Evolutionary conservation across 2,113 vertebrate genomes (phyloP), one percentile per base, ranked within the genome.

Genomic region (Colistium nudipinnis): DNA sequence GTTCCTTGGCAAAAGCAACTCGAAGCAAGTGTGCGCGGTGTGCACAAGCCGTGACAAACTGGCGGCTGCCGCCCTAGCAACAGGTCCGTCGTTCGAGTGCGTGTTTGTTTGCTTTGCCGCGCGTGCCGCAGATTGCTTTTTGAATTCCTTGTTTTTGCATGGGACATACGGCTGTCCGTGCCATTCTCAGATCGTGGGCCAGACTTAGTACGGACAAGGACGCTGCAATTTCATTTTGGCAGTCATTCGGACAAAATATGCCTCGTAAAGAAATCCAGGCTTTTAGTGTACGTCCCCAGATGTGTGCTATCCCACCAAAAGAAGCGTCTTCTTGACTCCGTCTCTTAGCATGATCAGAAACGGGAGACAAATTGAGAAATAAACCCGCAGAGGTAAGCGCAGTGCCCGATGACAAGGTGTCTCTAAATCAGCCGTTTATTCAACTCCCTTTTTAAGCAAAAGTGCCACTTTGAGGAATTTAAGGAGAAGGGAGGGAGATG

Each of bases 401-500:
- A 91, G 91, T 92, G 91, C 91, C 92, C 94, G 94, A 91, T 87
- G 92, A 62, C 14, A 13, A 69, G 93, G 93, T 92, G 93, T 93
- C 91, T 94, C 92, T 92, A 93, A 93, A 95, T 95, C 94, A 92
- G 93, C 94, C 93, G 92, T 62, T 86, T 70, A 62, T 80, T 74
- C 71, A 86, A 86, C 74, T 82, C 35, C 41, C 67, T 17, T 60
- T 94, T 94, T 90, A 93, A 95, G 94, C 94, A 94, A 94, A 96
- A 96, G 93, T 97, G 96, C 95, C 94, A 94, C 94, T 95, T 94
- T 94, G 94, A 95, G 95, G 95, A 95, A 95, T 96, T 96, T 95
- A 93, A 94, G 93, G 91, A 94, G 93, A 94, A 92, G 94, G 91
- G 89, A 93, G 94, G 95, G 95, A 95, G 94, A 94, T 94, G 95